phyloP scores from a whole-genome alignment of 2,797 vertebrate species.

The Channa striata region DNA sequence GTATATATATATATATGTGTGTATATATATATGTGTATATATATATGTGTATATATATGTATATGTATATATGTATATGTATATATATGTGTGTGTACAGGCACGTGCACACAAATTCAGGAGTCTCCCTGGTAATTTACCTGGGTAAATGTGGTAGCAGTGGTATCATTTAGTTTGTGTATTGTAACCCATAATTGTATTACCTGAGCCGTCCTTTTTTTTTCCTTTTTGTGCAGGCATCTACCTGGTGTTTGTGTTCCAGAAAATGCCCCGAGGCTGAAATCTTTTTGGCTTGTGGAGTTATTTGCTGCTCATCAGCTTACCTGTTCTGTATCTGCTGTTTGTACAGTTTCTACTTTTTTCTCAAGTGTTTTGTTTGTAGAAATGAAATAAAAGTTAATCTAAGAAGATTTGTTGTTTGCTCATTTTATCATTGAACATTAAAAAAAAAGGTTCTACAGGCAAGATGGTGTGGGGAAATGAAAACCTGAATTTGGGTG shows the following conservation, averaged over 20 bases:
- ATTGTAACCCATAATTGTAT: too few species aligned
- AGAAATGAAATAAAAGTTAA: conserved; percentile 25
- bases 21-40: too few species aligned
- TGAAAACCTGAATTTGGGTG: too few species aligned
- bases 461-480: neutral
- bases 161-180: too few species aligned
- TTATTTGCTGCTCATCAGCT: neutral
- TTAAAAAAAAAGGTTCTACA: neutral
- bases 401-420: neutral
- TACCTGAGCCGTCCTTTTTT: neutral
- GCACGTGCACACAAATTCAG: too few species aligned
- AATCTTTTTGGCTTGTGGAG: neutral
- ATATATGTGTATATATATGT: too few species aligned
- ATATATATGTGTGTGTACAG: too few species aligned
- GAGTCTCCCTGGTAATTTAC: too few species aligned
- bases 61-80: too few species aligned
- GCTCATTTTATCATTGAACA: neutral
- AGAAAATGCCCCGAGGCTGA: conserved; percentile 86
- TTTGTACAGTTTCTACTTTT: conserved; percentile 40
- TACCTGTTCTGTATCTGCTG: neutral
- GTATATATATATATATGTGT: too few species aligned
- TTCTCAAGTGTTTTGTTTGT: neutral
- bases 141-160: too few species aligned
- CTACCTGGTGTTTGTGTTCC: conserved; percentile 96
- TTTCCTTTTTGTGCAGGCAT: conserved; percentile 84